Evolutionary conservation across 35 echinoderm and acorn worm genomes (phyloP), one percentile per base, ranked within the genome.

Genomic region (Lytechinus pictus): DNA sequence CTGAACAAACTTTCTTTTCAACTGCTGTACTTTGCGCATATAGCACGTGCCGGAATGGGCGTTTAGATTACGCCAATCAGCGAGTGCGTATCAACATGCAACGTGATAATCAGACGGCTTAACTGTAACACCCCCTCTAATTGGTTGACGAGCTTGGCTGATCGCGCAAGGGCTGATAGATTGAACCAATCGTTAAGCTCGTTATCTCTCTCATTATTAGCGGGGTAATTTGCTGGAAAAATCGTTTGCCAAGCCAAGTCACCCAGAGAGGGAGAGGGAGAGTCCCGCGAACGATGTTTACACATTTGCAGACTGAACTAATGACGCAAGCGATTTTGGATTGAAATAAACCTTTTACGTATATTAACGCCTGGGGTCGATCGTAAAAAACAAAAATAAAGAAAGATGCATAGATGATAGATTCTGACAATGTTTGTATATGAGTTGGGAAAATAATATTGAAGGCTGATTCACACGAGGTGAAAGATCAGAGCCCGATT

Each of bases 151-250:
- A 55, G 92, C 92, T 27, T 55, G n/a, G 55, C 13, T 55, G 53
- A 57, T n/a, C 16, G 92, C 92, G 92, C 4, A 9, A 14, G 27
- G 92, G 92, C 10, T 93, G 92, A 93, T 29, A 93, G 92, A 93
- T 93, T 93, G 92, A 57, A 93, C 92, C 92, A 93, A 93, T 93
- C 92, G 88, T 33, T 90, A 52, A 90, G 88, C 88, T 90, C 88
- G 88, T 90, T 90, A 90, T 9, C 29, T 54, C 88, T 51, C 29
- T 90, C 88, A 21, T 90, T 44, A 44, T 44, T 90, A 90, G 88
- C 52, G 33, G 52, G 88, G 19, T 79, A 79, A 79, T 79, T 79
- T 79, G 66, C 66, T 79, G 66, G 66, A 79, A 52, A 44, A 90
- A 90, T 90, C 88, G 88, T 90, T 90, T 52, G 27, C 52, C 28